Evolutionary conservation across 2,113 vertebrate species (phyloP).

Genomic region (Sinocyclocheilus anophthalmus): DNA sequence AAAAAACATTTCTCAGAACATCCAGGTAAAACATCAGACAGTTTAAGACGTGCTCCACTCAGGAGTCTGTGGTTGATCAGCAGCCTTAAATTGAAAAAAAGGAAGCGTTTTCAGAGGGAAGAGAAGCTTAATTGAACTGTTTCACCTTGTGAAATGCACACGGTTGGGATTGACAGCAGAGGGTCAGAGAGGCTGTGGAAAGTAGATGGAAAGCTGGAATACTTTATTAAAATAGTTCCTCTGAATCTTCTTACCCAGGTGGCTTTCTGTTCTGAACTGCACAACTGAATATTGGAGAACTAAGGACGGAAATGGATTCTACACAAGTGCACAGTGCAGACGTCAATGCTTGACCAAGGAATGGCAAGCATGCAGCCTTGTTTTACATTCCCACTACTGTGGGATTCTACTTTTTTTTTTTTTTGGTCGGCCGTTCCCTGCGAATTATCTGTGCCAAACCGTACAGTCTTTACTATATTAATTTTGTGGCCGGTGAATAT

Average conservation of each 20-base stretch:
- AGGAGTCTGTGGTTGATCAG: constrained; percentile 44
- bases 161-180: constrained; percentile 42
- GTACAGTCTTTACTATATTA: too few species aligned
- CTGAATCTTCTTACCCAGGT: background rate
- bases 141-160: constrained; percentile 52
- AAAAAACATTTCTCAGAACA: background rate
- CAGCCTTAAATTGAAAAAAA: constrained; percentile 45
- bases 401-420: too few species aligned
- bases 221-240: constrained; percentile 38
- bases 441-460: background rate
- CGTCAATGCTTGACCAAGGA: background rate
- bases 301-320: background rate
- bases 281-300: background rate
- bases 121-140: constrained; percentile 60
- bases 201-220: constrained; percentile 19
- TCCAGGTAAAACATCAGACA: background rate
- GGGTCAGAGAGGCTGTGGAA: background rate
- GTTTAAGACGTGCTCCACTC: constrained; percentile 20
- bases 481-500: too few species aligned
- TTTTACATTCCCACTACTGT: background rate
- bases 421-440: too few species aligned
- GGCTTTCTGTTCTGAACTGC: background rate
- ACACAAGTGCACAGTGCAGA: background rate
- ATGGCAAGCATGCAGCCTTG: background rate
- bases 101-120: constrained; percentile 44